These are phyloP conservation scores for Hyposoter dolosus DNA, from an alignment of 2,888 invertebrate species.

Conservation along the genomic window DNA sequence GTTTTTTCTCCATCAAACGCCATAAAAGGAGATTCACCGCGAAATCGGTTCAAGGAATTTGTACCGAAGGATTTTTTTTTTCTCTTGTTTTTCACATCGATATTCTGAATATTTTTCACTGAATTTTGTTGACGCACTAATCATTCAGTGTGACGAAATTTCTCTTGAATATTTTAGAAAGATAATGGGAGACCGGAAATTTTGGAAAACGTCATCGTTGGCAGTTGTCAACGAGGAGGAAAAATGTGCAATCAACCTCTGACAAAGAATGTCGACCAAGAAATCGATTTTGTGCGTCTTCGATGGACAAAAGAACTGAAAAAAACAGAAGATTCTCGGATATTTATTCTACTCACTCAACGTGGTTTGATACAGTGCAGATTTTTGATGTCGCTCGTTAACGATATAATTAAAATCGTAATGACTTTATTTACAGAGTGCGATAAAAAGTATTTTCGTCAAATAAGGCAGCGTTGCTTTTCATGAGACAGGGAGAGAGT, in stretches of 20 bases:
- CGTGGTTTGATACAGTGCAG: background rate
- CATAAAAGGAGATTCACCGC: constrained; percentile 72
- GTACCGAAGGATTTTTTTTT: constrained; percentile 40
- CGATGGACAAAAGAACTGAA: background rate
- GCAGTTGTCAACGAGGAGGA: background rate
- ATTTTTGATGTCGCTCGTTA: background rate
- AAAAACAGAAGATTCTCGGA: background rate
- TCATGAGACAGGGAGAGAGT: constrained; percentile 51
- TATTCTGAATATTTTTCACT: constrained; percentile 9
- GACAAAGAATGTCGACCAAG: background rate
- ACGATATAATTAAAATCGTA: background rate
- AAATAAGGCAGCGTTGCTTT: constrained; percentile 70
- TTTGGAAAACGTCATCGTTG: background rate
- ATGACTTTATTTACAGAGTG: constrained; percentile 62
- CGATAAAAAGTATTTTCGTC: constrained; percentile 70
- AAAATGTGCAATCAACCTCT: background rate
- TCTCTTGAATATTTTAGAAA: background rate
- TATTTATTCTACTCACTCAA: background rate
- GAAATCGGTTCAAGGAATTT: constrained; percentile 61
- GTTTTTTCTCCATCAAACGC: constrained; percentile 68
- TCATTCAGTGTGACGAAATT: background rate
- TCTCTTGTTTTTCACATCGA: constrained; percentile 26
- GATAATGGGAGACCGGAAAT: background rate
- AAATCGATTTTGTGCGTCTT: background rate
- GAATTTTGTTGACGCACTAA: background rate